Evolutionary conservation across 1,140 invertebrate species (phyloP), one percentile per base, ranked within the genome.

Genomic region (Cecropterus lyciades): DNA sequence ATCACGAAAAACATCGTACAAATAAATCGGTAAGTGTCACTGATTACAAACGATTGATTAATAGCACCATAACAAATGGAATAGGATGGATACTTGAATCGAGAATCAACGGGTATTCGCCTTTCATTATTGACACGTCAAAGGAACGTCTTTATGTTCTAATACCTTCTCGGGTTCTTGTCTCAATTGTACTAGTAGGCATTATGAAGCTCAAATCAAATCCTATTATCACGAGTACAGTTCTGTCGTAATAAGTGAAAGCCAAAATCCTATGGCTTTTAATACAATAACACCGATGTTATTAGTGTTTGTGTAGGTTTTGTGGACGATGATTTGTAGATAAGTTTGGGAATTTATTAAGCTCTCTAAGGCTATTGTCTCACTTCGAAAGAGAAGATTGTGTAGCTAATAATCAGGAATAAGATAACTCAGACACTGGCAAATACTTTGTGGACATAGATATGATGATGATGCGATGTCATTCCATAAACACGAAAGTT

Each of bases 211-310:
- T 62, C 57, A 62, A 49, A 62, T 62, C 45, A 62, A 59, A 62
- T 62, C 57, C 57, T 62, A 62, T 62, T 62, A 62, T 62, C 57
- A 62, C 57, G 57, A 62, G 11, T 48, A 60, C 45, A 49, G 42
- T 10, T 49, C 45, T 62, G 57, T 62, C 57, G 57, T 62, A 62
- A 62, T 62, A 62, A 62, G 57, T 49, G 57, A 62, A 62, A 62
- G 57, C 46, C 57, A 62, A 62, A 62, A 62, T 62, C 57, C 57
- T 62, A 60, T 46, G 56, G 42, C 56, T 59, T 59, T 60, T 56
- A 56, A 42, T 43, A 56, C 14, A 56, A 42, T 43, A 56, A 24
- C 13, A 60, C 42, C 27, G 24, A 48, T 46, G 56, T 33, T 62
- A 62, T 62, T 62, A 62, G 30, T 62, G 57, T 49, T 60, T 60